Evolutionary conservation across 2,797 vertebrate species (phyloP).

Genomic region (Clarias fuscus): DNA sequence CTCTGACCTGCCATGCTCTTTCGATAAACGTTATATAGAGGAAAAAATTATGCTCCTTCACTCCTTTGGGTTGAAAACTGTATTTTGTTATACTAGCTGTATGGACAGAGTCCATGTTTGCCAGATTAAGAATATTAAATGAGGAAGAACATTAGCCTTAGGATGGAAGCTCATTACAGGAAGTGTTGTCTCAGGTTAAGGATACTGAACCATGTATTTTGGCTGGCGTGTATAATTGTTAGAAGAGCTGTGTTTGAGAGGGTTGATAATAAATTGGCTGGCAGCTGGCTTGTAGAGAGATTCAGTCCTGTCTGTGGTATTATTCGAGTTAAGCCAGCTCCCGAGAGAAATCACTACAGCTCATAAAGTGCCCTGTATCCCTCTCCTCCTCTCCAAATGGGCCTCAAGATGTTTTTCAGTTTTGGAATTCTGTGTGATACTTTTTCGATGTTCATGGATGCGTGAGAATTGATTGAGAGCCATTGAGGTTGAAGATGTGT

Average conservation of each 20-base stretch:
- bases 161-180: constrained; percentile 35
- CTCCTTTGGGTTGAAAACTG: constrained; percentile 3
- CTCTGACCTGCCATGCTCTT: not conserved
- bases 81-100: constrained; percentile 7
- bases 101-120: not conserved
- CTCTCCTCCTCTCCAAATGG: constrained; percentile 36
- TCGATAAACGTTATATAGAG: constrained; percentile 8
- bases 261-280: constrained; percentile 60
- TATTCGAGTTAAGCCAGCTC: constrained; percentile 55
- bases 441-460: constrained; percentile 36
- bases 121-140: constrained; percentile 8
- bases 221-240: constrained; percentile 45
- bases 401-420: constrained; percentile 47
- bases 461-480: constrained; percentile 38
- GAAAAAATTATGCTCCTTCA: not conserved
- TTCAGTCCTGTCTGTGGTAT: constrained; percentile 53
- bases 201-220: constrained; percentile 42
- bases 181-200: constrained; percentile 11
- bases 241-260: constrained; percentile 57
- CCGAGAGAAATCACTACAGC: constrained; percentile 55
- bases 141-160: constrained; percentile 18
- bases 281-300: constrained; percentile 57
- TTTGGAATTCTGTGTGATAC: constrained; percentile 37
- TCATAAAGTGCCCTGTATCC: constrained; percentile 53
- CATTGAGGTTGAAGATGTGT: constrained; percentile 38